phyloP scores from a whole-genome alignment of 2,888 invertebrate genomes.

The Drosophila neutralis region DNA sequence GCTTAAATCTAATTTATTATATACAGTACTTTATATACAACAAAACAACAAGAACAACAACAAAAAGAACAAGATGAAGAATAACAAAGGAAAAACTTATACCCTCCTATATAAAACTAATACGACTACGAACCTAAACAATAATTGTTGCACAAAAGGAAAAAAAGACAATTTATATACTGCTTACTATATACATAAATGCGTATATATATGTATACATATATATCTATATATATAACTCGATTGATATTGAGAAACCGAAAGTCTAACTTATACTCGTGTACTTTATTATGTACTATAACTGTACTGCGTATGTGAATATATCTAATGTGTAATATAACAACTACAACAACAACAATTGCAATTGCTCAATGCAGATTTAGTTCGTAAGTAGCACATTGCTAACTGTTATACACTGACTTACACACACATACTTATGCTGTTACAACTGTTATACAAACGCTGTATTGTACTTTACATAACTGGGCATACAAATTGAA shows the following conservation, averaged over 20 bases:
- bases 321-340: constrained; percentile 27
- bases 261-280: constrained; percentile 67
- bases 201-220: constrained; percentile 10
- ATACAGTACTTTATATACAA: constrained; percentile 26
- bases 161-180: constrained; percentile 24
- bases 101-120: constrained; percentile 61
- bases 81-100: constrained; percentile 17
- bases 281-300: constrained; percentile 28
- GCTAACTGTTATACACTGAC: constrained; percentile 59
- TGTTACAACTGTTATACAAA: constrained; percentile 68
- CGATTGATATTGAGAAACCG: constrained; percentile 48
- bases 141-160: constrained; percentile 27
- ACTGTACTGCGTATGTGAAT: constrained; percentile 44
- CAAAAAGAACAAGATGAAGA: not conserved
- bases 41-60: constrained; percentile 12
- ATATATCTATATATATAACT: constrained; percentile 8
- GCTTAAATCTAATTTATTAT: constrained; percentile 78
- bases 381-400: constrained; percentile 54
- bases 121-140: constrained; percentile 44
- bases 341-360: constrained; percentile 13
- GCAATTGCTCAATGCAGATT: constrained; percentile 63
- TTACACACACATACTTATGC: constrained; percentile 38
- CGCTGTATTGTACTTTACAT: constrained; percentile 59
- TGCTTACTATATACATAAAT: constrained; percentile 23
- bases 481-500: constrained; percentile 37